Evolutionary conservation across 2,888 invertebrate species (phyloP), one percentile per base, ranked within the genome.

Genomic region (Baccha elongata): DNA sequence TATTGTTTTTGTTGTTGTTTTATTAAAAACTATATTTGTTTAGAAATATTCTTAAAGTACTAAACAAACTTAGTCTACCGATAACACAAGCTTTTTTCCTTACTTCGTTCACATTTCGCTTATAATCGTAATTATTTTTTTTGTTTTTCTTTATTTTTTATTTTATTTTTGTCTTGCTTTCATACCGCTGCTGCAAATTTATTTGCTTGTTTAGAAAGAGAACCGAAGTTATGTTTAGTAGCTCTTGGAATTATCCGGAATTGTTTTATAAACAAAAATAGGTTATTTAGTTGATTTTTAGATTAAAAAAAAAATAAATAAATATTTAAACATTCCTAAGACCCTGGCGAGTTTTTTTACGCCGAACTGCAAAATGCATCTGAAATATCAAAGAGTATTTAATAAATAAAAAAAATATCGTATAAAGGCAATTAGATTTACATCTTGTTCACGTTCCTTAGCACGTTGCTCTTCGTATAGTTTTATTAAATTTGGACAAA

Each of bases 341-440:
- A 48, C 76, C 68, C 85, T 88, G 89, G 48, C 89, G 88, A 42
- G 87, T 74, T 69, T 86, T 89, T 84, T 89, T 88, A 10, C 88
- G 87, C 52, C 88, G 89, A 58, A 89, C 87, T 26, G 88, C 87
- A 64, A 88, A 87, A 68, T 86, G 87, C 89, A 89, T 88, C 89
- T 89, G 68, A n/a, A 79, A 85, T 0, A 32, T n/a, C 42, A 4
- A 19, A 32, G n/a, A n/a, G n/a, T n/a, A n/a, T n/a, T n/a, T n/a
- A n/a, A n/a, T n/a, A n/a, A n/a, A n/a, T n/a, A n/a, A n/a, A n/a
- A n/a, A n/a, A n/a, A n/a, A n/a, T n/a, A n/a, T n/a, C n/a, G n/a
- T n/a, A n/a, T n/a, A n/a, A n/a, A n/a, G n/a, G n/a, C n/a, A n/a
- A n/a, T 5, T 19, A 1, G 10, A 85, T 85, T 86, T 53, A 89